Percentiles rank a stretch among this genome's conserved stretches.
phyloP scores from a whole-genome alignment of 1,140 invertebrate genomes.

The Papilio helenus region DNA sequence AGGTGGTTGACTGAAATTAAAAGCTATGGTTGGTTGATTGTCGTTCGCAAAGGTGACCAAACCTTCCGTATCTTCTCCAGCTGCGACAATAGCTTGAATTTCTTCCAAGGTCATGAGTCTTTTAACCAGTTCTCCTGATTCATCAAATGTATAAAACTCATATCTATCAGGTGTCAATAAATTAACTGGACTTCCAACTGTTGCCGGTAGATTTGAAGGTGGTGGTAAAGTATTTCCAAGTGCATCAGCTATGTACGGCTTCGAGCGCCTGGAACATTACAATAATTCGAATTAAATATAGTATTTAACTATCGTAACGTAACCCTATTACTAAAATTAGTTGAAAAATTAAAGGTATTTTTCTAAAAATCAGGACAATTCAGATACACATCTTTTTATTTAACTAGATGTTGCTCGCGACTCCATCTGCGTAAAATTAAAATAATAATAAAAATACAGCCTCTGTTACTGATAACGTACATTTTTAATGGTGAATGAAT shows the following conservation, averaged over 20 bases:
- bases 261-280: slow-evolving; percentile 69
- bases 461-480: too few species aligned
- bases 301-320: not conserved
- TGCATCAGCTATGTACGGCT: slow-evolving; percentile 84
- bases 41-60: slow-evolving; percentile 81
- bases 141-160: slow-evolving; percentile 93
- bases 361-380: too few species aligned
- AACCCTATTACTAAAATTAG: not conserved
- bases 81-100: slow-evolving; percentile 92
- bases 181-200: slow-evolving; percentile 89
- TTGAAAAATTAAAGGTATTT: not conserved
- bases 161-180: slow-evolving; percentile 90
- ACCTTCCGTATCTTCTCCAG: slow-evolving; percentile 86
- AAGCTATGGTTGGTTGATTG: slow-evolving; percentile 78
- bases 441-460: too few species aligned
- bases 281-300: not conserved
- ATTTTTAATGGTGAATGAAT: too few species aligned
- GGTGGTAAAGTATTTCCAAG: slow-evolving; percentile 84
- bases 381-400: too few species aligned
- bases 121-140: slow-evolving; percentile 90
- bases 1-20: slow-evolving; percentile 79
- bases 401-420: too few species aligned
- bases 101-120: slow-evolving; percentile 92
- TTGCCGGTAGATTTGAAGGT: slow-evolving; percentile 80
- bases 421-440: too few species aligned